phyloP scores from a whole-genome alignment of 2,113 vertebrate species.

The Taxidea taxus region DNA sequence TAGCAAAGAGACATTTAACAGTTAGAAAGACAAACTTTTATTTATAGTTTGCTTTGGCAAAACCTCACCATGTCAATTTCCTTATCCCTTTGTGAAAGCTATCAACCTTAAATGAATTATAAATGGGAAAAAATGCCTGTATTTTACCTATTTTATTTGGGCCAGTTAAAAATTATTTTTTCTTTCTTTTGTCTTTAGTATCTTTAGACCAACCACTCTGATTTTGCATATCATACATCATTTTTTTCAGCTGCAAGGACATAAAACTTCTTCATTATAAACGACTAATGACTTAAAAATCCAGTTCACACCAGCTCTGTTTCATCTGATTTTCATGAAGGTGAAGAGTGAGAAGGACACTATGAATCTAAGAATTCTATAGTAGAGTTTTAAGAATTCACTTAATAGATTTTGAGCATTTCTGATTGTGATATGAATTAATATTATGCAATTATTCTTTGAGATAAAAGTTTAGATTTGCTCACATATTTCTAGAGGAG shows the following conservation, averaged over 20 bases:
- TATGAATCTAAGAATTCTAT: background rate
- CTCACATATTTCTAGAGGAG: background rate
- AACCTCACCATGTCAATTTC: background rate
- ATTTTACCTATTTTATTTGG: background rate
- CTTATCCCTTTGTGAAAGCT: background rate
- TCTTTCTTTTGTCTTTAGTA: background rate
- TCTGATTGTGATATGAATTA: background rate
- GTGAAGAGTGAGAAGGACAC: background rate
- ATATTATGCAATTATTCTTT: slow-evolving; percentile 16
- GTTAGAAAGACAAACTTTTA: slow-evolving; percentile 16
- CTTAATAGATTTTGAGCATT: background rate
- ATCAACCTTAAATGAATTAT: background rate
- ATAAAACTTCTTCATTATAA: background rate
- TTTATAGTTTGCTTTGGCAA: background rate
- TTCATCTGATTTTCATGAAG: slow-evolving; percentile 28
- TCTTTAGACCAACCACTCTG: background rate
- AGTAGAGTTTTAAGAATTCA: background rate
- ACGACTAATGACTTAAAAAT: slow-evolving; percentile 32
- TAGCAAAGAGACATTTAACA: background rate
- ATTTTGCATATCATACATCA: background rate
- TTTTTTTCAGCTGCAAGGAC: background rate
- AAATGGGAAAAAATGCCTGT: background rate
- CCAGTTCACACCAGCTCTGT: background rate
- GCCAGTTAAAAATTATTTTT: background rate
- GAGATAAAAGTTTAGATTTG: background rate